These are phyloP conservation scores for Echiichthys vipera DNA, from an alignment of 2,797 vertebrate species.

Conservation along the genomic window DNA sequence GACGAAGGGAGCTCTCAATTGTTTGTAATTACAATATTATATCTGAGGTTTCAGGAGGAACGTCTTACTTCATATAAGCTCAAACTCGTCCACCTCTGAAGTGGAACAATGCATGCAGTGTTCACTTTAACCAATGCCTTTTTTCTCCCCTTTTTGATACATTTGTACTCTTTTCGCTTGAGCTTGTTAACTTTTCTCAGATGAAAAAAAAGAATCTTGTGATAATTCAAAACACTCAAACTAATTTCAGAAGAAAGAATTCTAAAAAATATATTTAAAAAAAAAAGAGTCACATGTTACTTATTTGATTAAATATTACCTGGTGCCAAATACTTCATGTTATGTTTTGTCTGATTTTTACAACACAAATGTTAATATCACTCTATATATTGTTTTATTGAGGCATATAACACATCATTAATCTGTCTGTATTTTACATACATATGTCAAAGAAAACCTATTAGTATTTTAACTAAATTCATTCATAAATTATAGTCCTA, in stretches of 20 bases:
- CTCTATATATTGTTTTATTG: constrained; percentile 59
- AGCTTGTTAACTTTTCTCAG: constrained; percentile 43
- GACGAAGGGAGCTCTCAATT: constrained; percentile 17
- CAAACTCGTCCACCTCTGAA: constrained; percentile 56
- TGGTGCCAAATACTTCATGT: constrained; percentile 64
- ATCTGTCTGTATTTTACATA: constrained; percentile 55
- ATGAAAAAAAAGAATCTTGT: constrained; percentile 23
- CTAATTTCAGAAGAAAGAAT: constrained; percentile 32
- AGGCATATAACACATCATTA: constrained; percentile 45
- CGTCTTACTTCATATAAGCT: constrained; percentile 54
- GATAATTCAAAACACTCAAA: constrained; percentile 28
- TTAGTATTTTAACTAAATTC: constrained; percentile 38
- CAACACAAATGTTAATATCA: constrained; percentile 43
- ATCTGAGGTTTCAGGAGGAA: constrained; percentile 42
- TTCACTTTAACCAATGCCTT: constrained; percentile 47
- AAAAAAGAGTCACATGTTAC: constrained; percentile 23
- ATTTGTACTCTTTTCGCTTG: constrained; percentile 56
- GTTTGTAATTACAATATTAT: constrained; percentile 15
- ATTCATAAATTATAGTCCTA: constrained; percentile 40
- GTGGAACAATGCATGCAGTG: constrained; percentile 49
- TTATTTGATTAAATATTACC: constrained; percentile 37
- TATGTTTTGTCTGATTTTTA: constrained; percentile 53
- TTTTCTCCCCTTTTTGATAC: constrained; percentile 61
- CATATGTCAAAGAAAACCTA: constrained; percentile 46
- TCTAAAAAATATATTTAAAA: constrained; percentile 48